These are phyloP conservation scores for Megastigmus dorsalis DNA, from an alignment of 2,888 invertebrate genomes.

Conservation along the genomic window DNA sequence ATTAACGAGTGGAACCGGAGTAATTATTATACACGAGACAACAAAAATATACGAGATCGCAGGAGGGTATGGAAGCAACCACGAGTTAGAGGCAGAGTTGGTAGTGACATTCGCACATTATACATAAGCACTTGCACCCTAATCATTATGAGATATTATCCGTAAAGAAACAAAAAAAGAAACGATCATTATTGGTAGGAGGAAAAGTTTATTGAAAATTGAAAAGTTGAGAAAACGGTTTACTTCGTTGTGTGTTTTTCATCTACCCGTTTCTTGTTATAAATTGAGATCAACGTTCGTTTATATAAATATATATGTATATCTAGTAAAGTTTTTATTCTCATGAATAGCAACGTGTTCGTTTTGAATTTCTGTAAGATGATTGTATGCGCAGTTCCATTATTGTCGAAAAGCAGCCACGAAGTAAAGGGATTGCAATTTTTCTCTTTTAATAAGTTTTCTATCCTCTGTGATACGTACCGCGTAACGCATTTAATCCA, in stretches of 20 bases:
- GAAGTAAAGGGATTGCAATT: background rate
- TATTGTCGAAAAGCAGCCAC: too few relatives aligned
- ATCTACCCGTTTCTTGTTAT: background rate
- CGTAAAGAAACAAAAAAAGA: background rate
- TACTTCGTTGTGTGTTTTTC: background rate
- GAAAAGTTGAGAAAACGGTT: background rate
- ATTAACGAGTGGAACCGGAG: background rate
- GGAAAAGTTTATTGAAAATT: constrained; percentile 7
- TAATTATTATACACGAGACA: background rate
- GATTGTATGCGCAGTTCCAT: too few relatives aligned
- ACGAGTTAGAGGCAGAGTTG: constrained; percentile 28
- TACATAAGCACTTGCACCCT: constrained; percentile 52
- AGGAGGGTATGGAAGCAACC: background rate
- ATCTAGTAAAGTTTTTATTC: too few relatives aligned
- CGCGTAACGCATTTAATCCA: constrained; percentile 20
- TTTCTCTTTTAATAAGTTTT: constrained; percentile 12
- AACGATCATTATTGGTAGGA: constrained; percentile 17
- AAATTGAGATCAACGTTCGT: too few relatives aligned
- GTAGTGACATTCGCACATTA: constrained; percentile 53
- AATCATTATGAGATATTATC: constrained; percentile 2
- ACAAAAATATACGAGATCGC: background rate
- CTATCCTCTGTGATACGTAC: constrained; percentile 9
- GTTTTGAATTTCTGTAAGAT: too few relatives aligned
- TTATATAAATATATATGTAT: too few relatives aligned
- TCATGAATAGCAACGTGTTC: too few relatives aligned